A percentile compares a stretch with the other conserved stretches of the same genome.
Evolutionary conservation across 2,888 invertebrate species (phyloP).

Genomic region (Helleia helle): DNA sequence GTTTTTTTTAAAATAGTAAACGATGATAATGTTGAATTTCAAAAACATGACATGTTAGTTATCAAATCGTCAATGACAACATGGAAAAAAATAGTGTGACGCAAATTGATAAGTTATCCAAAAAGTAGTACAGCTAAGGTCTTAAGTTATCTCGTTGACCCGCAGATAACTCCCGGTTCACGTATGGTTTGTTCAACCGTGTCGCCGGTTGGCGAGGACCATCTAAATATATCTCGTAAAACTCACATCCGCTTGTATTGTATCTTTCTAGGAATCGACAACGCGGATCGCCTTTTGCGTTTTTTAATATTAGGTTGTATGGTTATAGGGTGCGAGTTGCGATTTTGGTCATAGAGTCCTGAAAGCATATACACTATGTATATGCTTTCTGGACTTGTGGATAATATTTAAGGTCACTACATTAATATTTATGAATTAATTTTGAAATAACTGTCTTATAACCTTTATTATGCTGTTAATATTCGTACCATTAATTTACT

Average conservation of each 20-base stretch:
- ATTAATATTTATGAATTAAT: too few relatives aligned
- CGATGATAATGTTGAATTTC: background rate
- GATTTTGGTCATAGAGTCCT: too few relatives aligned
- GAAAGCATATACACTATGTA: too few relatives aligned
- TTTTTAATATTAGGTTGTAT: too few relatives aligned
- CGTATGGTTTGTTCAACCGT: conserved; percentile 61
- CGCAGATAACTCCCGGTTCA: conserved; percentile 27
- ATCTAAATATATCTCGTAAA: conserved; percentile 20
- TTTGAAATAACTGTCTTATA: too few relatives aligned
- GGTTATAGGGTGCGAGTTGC: too few relatives aligned
- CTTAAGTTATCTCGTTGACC: conserved; percentile 45
- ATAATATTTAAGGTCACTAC: too few relatives aligned
- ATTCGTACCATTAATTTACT: too few relatives aligned
- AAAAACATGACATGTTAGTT: background rate
- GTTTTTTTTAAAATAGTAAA: background rate
- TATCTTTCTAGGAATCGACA: conserved; percentile 9
- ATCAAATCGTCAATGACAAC: background rate
- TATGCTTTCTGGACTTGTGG: too few relatives aligned
- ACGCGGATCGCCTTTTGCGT: conserved; percentile 5
- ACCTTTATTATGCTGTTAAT: too few relatives aligned
- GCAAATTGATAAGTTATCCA: conserved; percentile 61
- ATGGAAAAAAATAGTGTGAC: conserved; percentile 46
- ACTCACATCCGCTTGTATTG: conserved; percentile 12
- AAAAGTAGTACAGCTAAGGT: conserved; percentile 54
- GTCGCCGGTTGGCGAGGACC: conserved; percentile 38